These are phyloP conservation scores for Zophobas morio DNA, from an alignment of 1,140 invertebrate species.

Conservation along the genomic window DNA sequence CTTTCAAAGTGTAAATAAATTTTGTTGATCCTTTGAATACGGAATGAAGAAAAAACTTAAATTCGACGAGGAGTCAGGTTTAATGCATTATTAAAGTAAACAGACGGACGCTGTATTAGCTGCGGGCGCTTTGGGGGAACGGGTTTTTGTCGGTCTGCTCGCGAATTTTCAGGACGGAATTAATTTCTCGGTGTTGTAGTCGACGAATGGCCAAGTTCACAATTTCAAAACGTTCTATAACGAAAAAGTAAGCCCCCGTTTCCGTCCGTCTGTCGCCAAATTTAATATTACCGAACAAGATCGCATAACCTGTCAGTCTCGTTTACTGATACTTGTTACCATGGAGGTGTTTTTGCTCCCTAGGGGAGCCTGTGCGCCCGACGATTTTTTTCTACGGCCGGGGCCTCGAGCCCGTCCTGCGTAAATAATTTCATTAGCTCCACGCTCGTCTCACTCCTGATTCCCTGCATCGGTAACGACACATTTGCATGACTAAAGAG, in stretches of 20 bases:
- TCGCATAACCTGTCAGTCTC: no score
- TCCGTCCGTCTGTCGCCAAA: no score
- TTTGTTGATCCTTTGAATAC: constrained; percentile 47
- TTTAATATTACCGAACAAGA: no score
- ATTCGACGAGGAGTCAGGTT: constrained; percentile 33
- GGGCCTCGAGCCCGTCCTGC: constrained; percentile 12
- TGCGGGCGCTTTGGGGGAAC: neutral
- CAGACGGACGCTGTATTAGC: constrained; percentile 18
- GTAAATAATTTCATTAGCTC: constrained; percentile 45
- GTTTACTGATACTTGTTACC: no score
- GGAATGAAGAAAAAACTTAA: constrained; percentile 34
- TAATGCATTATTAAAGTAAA: constrained; percentile 48
- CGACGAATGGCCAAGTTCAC: no score
- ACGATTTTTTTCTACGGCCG: neutral
- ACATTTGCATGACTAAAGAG: constrained; percentile 50
- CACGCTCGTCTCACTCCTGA: constrained; percentile 46
- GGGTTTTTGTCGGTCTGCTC: constrained; percentile 5
- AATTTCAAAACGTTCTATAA: no score
- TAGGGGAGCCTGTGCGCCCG: no score
- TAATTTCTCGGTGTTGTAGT: no score
- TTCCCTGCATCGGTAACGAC: constrained; percentile 48
- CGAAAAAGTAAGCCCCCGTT: no score
- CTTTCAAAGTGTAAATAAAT: constrained; percentile 55
- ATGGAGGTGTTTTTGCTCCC: no score
- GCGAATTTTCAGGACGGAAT: neutral